Percentiles rank a stretch among this genome's conserved stretches.
phyloP scores from a whole-genome alignment of 2,888 invertebrate genomes.

The Exocentrus adspersus region DNA sequence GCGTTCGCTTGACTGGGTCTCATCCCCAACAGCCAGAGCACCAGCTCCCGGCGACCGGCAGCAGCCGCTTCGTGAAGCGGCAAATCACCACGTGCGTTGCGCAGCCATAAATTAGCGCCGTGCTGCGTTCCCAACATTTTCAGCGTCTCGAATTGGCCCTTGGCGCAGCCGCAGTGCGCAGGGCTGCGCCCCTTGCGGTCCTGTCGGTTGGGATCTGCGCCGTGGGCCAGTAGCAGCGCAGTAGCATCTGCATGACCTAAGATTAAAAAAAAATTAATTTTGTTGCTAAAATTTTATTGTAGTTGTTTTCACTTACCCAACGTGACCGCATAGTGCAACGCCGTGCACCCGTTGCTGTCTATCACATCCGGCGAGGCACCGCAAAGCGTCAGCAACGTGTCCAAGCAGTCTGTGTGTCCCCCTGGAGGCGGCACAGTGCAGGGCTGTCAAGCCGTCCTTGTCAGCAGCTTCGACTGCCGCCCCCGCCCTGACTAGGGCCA shows the following conservation, averaged over 20 bases:
- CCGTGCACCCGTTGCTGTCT: conserved; percentile 95
- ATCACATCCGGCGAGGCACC: conserved; percentile 89
- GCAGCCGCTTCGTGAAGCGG: conserved; percentile 96
- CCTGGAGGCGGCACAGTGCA: conserved; percentile 97
- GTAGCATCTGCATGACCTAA: conserved; percentile 93
- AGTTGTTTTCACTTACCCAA: conserved; percentile 61
- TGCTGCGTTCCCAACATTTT: conserved; percentile 74
- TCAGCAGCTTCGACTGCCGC: conserved; percentile 46
- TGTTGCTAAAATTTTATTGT: not conserved
- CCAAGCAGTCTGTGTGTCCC: conserved; percentile 94
- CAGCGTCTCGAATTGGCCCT: conserved; percentile 84
- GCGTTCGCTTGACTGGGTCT: conserved; percentile 86
- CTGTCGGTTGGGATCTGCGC: conserved; percentile 91
- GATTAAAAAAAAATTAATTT: not conserved
- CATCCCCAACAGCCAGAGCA: conserved; percentile 87
- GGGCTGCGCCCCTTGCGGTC: conserved; percentile 93
- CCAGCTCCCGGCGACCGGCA: conserved; percentile 88
- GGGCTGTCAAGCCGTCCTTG: conserved; percentile 90
- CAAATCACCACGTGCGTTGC: conserved; percentile 93
- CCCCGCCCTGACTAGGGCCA: conserved; percentile 74
- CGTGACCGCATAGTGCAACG: conserved; percentile 96
- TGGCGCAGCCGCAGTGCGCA: conserved; percentile 94
- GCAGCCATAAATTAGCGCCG: conserved; percentile 90
- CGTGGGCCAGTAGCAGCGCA: conserved; percentile 85
- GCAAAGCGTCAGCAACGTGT: conserved; percentile 86